These are phyloP conservation scores for Hyaena hyaena DNA, from an alignment of 2,113 vertebrate genomes.

Conservation along the genomic window DNA sequence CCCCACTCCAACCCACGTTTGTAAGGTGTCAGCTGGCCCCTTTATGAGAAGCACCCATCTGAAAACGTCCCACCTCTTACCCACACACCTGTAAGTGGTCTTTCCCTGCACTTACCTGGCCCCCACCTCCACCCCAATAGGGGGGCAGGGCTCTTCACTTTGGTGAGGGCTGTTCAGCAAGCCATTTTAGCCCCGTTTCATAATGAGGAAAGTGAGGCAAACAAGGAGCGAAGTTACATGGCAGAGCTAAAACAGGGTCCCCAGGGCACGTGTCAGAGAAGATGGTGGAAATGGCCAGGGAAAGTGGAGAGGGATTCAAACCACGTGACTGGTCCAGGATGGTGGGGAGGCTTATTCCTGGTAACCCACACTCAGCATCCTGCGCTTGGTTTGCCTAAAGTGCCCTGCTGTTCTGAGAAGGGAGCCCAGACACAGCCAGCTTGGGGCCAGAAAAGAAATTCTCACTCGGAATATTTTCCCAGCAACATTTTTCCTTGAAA, in stretches of 20 bases:
- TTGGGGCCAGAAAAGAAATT: not conserved
- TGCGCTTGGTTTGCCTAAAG: not conserved
- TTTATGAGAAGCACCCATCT: not conserved
- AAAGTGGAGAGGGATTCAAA: not conserved
- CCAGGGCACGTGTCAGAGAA: not conserved
- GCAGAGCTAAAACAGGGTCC: not conserved
- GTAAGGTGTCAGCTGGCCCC: not conserved
- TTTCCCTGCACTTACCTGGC: not conserved
- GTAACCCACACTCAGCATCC: not conserved
- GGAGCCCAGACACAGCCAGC: not conserved
- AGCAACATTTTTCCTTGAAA: slow-evolving; percentile 42
- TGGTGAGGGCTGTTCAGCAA: not conserved
- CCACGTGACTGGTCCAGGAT: not conserved
- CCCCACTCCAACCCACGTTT: not conserved
- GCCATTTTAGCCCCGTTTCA: not conserved
- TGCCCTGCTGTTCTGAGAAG: not conserved
- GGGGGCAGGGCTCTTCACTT: not conserved
- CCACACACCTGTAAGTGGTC: not conserved
- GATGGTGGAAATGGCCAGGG: not conserved
- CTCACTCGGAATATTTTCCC: slow-evolving; percentile 29
- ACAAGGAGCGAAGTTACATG: not conserved
- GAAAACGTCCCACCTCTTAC: not conserved
- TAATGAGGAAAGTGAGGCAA: not conserved
- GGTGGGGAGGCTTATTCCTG: not conserved
- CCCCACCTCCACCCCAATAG: too few relatives aligned